Base-by-base conservation (phyloP, 2,888 invertebrate species). In the Agrilus biguttatus region DNA sequence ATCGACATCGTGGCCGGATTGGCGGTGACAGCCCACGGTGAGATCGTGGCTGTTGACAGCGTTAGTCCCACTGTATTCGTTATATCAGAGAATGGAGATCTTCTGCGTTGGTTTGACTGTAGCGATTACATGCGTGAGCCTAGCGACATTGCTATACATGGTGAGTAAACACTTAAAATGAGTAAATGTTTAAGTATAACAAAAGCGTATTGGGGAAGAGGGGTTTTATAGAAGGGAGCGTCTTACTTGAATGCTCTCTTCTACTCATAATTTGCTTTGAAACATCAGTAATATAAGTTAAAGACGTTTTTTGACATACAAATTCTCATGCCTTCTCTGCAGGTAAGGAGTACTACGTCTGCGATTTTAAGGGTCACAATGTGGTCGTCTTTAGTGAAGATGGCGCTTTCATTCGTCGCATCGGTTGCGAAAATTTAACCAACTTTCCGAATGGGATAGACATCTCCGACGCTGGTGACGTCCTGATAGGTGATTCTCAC, bases 371-470 rank as follows among this genome's bases (percentile, higher is more conserved):
- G 69, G 95, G 93, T 41, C 95, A 95, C 70, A 93, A 93, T 67
- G 93, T 95, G 42, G 93, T 93, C 21, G 93, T 95, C 39, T 93
- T 93, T 66, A 88, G 84, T 62, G 91, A 92, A 63, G 86, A 88
- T 50, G 95, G 95, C 44, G 79, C 80, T 49, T 95, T 90, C 69
- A 70, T 91, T 59, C 83, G 93, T 53, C 83, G 91, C 54, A 95
- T 96, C 65, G 96, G 95, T 51, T 87, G 86, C 69, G 92, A 95
- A 69, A 90, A 83, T 64, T 80, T 95, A 55, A 96, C 95, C 57
- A 92, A 92, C 69, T 96, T 92, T 68, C 96, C 95, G 6, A 96
- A 95, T 66, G 96, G 96, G 52, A 95, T 96, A 60, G 95, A 95
- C 70, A 92, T 96, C 62, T 92, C 92, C 41, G 93, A 93, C 67